Evolutionary conservation across 2,797 vertebrate species (phyloP).

Genomic region (Alosa sapidissima): DNA sequence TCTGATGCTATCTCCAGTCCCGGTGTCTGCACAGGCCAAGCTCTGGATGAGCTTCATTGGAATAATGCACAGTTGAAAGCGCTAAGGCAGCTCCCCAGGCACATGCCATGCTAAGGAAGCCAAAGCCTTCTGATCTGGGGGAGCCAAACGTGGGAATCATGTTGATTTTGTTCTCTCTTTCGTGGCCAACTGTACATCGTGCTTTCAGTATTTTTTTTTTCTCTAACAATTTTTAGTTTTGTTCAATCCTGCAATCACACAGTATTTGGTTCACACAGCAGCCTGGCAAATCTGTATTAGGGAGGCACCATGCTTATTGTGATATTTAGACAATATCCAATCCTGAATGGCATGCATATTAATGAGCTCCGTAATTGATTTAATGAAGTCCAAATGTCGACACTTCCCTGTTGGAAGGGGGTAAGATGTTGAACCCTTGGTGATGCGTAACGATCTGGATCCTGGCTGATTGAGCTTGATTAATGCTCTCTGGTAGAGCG

Average conservation of each 20-base stretch:
- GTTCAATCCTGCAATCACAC: not conserved
- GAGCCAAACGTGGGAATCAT: conserved; percentile 8
- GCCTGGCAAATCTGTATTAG: conserved; percentile 34
- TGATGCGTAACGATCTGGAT: conserved; percentile 41
- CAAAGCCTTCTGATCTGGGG: not conserved
- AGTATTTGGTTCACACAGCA: not conserved
- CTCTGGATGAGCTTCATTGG: not conserved
- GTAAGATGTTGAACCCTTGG: conserved; percentile 30
- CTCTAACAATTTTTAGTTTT: not conserved
- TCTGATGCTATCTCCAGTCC: conserved; percentile 32
- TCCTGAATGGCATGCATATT: conserved; percentile 41
- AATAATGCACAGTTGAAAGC: not conserved
- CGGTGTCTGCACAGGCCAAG: conserved; percentile 3
- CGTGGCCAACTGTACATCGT: not conserved
- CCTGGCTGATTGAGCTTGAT: conserved; percentile 37
- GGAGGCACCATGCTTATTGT: conserved; percentile 27
- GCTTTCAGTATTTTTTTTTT: not conserved
- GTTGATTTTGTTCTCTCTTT: not conserved
- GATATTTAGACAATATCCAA: conserved; percentile 45
- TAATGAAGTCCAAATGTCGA: conserved; percentile 51
- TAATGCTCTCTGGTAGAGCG: conserved; percentile 35
- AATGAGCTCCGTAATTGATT: conserved; percentile 56
- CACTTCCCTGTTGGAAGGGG: conserved; percentile 31
- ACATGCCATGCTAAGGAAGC: not conserved
- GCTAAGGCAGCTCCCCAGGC: not conserved